Conservation (phyloP, 2,113 vertebrate genomes). For the Mesitornis unicolor region DNA sequence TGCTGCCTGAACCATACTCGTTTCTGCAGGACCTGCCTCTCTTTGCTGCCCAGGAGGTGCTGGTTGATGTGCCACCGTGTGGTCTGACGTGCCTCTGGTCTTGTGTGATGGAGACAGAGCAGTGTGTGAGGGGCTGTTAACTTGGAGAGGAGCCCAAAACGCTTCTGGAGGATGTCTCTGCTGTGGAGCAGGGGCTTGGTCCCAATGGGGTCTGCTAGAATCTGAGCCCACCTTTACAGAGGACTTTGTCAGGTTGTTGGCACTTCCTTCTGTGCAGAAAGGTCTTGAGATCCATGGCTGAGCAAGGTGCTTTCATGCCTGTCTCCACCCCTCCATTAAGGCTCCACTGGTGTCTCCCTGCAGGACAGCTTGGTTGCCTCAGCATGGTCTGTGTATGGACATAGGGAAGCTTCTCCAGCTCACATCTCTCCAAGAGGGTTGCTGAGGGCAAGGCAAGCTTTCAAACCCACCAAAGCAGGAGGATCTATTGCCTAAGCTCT, state of each 20-base stretch:
- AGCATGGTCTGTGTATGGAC: not conserved
- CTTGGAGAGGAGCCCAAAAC: not conserved
- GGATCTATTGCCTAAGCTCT: not conserved
- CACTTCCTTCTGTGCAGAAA: not conserved
- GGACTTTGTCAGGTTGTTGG: not conserved
- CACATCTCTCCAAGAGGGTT: fast-evolving
- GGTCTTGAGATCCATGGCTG: not conserved
- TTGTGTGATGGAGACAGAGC: not conserved
- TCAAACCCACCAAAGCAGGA: not conserved
- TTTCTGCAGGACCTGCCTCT: not conserved
- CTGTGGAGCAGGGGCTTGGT: not conserved
- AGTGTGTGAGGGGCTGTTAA: not conserved
- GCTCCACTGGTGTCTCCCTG: not conserved
- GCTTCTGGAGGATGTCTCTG: not conserved
- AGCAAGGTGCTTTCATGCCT: not conserved
- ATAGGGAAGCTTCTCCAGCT: not conserved
- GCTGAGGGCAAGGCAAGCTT: not conserved
- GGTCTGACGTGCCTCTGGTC: not conserved
- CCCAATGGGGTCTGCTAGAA: not conserved
- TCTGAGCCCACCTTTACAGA: not conserved
- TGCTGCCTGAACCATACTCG: not conserved
- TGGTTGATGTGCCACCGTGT: not conserved
- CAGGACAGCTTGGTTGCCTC: not conserved
- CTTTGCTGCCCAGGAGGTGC: not conserved
- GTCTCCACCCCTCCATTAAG: not conserved